Base-by-base conservation (phyloP, 23 tunicate genomes). In the Halocynthia roretzi region DNA sequence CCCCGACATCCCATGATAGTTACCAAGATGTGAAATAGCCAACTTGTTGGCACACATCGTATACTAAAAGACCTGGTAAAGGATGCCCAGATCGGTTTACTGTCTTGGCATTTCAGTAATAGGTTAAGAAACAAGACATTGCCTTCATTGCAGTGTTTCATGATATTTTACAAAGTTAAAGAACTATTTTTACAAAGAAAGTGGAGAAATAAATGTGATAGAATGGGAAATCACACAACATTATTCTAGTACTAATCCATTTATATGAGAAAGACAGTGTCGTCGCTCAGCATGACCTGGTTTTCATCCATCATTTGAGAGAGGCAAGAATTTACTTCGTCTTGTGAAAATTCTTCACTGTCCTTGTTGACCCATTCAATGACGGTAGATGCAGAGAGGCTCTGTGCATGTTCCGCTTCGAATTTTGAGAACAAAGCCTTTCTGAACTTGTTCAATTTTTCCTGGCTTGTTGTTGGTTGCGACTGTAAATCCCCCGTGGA, bases 231-330 rank as follows among this genome's bases (percentile, higher is more conserved):
- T 31, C 44, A 31, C 44, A 31, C 44, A 31, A 31, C 4, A 31
- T 31, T 31, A 31, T 60, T 60, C n/a, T 15, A 17, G 44, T 31
- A 31, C 1, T 2, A 31, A 31, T 31, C 44, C 44, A 52, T 53
- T 83, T 79, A 88, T 64, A 88, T 88, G 63, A 91, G 91, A 76
- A 91, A 91, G 10, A 91, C 89, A 5, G 85, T 80, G 71, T 91
- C 84, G 53, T 85, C 97, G 10, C 91, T 76, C 15, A 85, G 83
- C 97, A 91, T 91, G 8, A 91, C 97, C 53, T 91, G 97, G 66
- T 91, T 91, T 49, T 86, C 86, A 17, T 91, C 97, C 87, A 65
- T 78, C 97, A 91, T 91, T 82, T 91, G 97, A n/a, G 87, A 77
- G n/a, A 91, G 77, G 50, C 97, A 91, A 8, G 77, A 72, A n/a